These are phyloP conservation scores for Triops longicaudatus DNA, from an alignment of 1,140 invertebrate genomes.

Conservation along the genomic window DNA sequence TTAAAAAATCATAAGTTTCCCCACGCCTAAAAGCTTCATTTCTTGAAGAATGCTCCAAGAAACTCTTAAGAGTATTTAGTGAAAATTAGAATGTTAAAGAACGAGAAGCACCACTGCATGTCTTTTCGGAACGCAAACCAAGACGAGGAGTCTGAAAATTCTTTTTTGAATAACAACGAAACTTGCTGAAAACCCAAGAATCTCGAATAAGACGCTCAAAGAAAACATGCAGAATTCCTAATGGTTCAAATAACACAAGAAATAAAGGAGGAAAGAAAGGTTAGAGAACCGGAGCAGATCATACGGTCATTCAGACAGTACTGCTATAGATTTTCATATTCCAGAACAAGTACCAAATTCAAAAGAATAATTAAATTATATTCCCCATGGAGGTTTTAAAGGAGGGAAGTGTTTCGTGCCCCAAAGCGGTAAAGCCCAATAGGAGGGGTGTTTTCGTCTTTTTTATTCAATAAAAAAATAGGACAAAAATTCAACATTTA, in stretches of 20 bases:
- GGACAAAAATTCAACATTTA: background rate
- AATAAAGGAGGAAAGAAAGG: conserved; percentile 33
- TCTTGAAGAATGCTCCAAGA: background rate
- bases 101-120: background rate
- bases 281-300: conserved; percentile 36
- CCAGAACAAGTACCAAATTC: background rate
- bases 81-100: background rate
- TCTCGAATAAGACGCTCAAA: background rate
- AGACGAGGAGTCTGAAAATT: background rate
- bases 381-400: conserved; percentile 27
- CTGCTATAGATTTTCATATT: conserved; percentile 29
- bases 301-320: conserved; percentile 34
- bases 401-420: conserved; percentile 39
- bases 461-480: background rate
- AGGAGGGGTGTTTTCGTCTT: background rate
- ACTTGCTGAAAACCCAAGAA: background rate
- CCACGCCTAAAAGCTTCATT: background rate
- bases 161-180: conserved; percentile 21
- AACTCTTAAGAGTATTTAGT: background rate
- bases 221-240: background rate
- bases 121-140: background rate
- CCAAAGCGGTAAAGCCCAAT: conserved; percentile 34
- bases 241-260: conserved; percentile 32
- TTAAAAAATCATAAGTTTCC: background rate
- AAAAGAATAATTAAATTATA: background rate